Evolutionary conservation across 2,113 vertebrate species (phyloP).

Genomic region (Tragelaphus imberbis): DNA sequence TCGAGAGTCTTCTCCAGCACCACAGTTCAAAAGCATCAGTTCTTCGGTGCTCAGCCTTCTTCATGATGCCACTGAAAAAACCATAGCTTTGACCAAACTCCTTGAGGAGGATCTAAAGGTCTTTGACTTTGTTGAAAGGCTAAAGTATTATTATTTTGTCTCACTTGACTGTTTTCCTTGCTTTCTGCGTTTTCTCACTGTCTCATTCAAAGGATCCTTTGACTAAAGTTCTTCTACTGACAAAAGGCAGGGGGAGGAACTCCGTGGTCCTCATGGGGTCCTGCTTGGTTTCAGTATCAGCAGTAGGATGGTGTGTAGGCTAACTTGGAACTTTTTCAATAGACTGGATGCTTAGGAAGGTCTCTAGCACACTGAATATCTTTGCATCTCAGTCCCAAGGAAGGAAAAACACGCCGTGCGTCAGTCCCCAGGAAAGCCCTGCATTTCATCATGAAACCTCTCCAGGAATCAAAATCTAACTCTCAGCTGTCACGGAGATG

Average conservation of each 20-base stretch:
- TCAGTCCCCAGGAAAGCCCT: too few relatives aligned
- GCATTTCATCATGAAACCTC: neutral
- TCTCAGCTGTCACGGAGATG: neutral
- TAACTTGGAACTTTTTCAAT: too few relatives aligned
- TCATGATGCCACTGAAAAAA: neutral
- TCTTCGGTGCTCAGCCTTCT: neutral
- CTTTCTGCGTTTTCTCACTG: neutral
- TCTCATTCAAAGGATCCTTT: neutral
- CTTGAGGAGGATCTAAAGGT: neutral
- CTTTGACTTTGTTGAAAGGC: neutral
- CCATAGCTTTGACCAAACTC: neutral
- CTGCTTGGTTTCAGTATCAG: rapidly evolving
- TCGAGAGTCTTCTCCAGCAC: neutral
- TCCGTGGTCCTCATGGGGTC: neutral
- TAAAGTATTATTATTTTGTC: neutral
- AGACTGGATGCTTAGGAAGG: rapidly evolving
- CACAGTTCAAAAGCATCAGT: neutral
- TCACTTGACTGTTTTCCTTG: neutral
- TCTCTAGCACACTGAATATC: rapidly evolving
- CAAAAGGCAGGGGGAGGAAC: neutral
- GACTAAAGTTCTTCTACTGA: neutral
- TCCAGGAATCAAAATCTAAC: rapidly evolving
- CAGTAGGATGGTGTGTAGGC: rapidly evolving
- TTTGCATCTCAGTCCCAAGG: rapidly evolving
- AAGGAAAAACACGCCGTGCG: rapidly evolving